A percentile compares a stretch with the other conserved stretches of the same genome.
These are phyloP conservation scores for Isichthys henryi DNA, from an alignment of 2,113 vertebrate genomes.

Conservation along the genomic window DNA sequence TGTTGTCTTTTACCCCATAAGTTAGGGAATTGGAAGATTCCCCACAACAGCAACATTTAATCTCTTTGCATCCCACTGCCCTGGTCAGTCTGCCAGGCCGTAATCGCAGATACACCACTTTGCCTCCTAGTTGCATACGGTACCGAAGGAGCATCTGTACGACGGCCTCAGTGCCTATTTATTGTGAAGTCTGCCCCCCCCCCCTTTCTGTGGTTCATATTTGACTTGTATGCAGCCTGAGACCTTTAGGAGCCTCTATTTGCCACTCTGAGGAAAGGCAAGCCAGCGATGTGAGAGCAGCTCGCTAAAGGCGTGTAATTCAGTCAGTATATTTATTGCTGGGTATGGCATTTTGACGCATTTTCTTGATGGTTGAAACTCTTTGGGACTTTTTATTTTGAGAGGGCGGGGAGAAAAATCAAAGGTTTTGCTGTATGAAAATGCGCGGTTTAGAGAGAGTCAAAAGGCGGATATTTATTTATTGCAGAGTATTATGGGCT, in stretches of 20 bases:
- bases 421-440: slow-evolving; percentile 16
- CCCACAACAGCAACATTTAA: not conserved
- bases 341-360: slow-evolving; percentile 3
- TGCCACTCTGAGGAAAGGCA: not conserved
- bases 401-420: not conserved
- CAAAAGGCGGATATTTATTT: slow-evolving; percentile 24
- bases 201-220: not conserved
- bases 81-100: not conserved
- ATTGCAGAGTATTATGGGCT: slow-evolving; percentile 22
- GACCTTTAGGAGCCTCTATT: not conserved
- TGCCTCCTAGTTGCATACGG: not conserved
- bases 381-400: not conserved
- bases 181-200: not conserved
- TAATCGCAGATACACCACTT: not conserved
- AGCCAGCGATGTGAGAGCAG: not conserved
- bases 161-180: not conserved
- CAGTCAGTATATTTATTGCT: slow-evolving; percentile 4
- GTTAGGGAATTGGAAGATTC: not conserved
- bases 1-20: not conserved
- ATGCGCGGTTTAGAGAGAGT: not conserved
- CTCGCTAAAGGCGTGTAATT: not conserved
- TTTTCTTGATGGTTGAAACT: not conserved
- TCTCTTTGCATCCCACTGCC: not conserved
- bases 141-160: not conserved
- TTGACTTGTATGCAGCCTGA: not conserved